Evolutionary conservation across 2,888 invertebrate species (phyloP).

Genomic region (Papilio gigon): DNA sequence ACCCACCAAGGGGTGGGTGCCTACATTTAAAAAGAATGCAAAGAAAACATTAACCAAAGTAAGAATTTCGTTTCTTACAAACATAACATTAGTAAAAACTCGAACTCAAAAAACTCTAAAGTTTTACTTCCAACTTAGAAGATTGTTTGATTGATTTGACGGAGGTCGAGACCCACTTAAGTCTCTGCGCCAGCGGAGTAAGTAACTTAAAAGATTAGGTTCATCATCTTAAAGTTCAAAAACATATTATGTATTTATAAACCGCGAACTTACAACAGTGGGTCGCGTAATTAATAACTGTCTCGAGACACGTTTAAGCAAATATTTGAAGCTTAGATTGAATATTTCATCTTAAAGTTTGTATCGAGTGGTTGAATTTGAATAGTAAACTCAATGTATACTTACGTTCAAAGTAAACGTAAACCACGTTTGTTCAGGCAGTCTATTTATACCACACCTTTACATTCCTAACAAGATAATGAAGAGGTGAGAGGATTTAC

Average conservation of each 20-base stretch:
- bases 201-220: too few species aligned
- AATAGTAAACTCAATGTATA: slow-evolving; percentile 30
- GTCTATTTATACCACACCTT: slow-evolving; percentile 11
- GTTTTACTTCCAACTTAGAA: too few species aligned
- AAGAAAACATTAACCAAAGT: too few species aligned
- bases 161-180: too few species aligned
- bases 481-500: neutral
- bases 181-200: too few species aligned
- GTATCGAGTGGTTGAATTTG: slow-evolving; percentile 22
- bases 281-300: neutral
- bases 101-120: slow-evolving; percentile 2
- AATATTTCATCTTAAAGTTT: slow-evolving; percentile 27
- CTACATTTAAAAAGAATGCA: too few species aligned
- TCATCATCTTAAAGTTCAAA: too few species aligned
- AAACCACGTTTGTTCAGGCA: slow-evolving; percentile 23
- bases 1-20: too few species aligned
- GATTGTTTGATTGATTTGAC: too few species aligned
- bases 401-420: slow-evolving; percentile 17
- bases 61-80: too few species aligned
- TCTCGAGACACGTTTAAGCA: slow-evolving; percentile 2
- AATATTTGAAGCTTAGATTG: slow-evolving; percentile 17
- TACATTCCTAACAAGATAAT: slow-evolving; percentile 23
- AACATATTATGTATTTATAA: too few species aligned
- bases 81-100: neutral
- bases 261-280: too few species aligned